Conservation (phyloP, 1,140 invertebrate genomes). For the Euwallacea fornicatus region DNA sequence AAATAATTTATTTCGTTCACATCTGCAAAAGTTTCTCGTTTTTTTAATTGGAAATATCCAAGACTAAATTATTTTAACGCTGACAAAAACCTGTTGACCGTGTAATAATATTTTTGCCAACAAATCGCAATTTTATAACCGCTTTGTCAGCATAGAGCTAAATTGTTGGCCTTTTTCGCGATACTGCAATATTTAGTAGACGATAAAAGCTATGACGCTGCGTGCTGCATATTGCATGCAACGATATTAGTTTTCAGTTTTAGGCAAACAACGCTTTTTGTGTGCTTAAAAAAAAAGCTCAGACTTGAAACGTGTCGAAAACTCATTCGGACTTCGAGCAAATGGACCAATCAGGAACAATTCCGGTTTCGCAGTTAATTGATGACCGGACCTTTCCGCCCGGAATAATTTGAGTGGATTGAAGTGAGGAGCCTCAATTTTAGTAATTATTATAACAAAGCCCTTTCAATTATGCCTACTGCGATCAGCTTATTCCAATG, state of each 20-base stretch:
- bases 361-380: not conserved
- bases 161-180: not conserved
- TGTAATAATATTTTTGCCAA: too few species aligned
- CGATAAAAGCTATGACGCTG: not conserved
- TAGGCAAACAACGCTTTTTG: not conserved
- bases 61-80: too few species aligned
- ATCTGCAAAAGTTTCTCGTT: too few species aligned
- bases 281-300: not conserved
- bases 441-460: not conserved
- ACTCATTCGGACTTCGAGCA: not conserved
- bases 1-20: too few species aligned
- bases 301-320: not conserved
- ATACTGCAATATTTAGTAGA: not conserved
- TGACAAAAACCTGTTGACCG: too few species aligned
- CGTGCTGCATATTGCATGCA: not conserved
- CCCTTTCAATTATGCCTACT: not conserved
- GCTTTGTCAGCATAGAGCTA: too few species aligned
- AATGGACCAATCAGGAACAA: not conserved
- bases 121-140: too few species aligned
- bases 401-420: conserved; percentile 18
- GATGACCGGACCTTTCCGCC: conserved; percentile 15
- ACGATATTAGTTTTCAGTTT: not conserved
- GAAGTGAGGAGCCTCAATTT: not conserved
- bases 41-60: too few species aligned
- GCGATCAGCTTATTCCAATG: not conserved